Conservation (phyloP, 2,797 vertebrate species). For the Menidia menidia region DNA sequence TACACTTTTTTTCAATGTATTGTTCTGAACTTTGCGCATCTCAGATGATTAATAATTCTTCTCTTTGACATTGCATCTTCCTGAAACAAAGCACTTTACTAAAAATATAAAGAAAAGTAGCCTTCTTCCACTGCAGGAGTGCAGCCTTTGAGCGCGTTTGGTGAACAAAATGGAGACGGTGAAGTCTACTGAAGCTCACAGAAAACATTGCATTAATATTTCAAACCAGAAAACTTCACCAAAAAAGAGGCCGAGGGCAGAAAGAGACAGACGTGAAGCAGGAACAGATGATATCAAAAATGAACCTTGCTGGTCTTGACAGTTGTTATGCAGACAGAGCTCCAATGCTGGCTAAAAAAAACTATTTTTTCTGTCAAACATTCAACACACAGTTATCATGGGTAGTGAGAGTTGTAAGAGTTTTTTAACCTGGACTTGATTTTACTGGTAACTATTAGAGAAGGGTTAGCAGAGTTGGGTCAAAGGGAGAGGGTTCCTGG, state of each 20-base stretch:
- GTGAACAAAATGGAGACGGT: conserved; percentile 43
- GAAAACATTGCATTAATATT: conserved; percentile 53
- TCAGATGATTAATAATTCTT: conserved; percentile 12
- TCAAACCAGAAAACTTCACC: conserved; percentile 47
- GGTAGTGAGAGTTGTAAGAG: conserved; percentile 5
- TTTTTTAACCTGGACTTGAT: neutral
- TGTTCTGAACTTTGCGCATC: conserved; percentile 12
- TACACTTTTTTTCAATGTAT: conserved; percentile 14
- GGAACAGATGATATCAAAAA: conserved; percentile 29
- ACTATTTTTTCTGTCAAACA: conserved; percentile 9
- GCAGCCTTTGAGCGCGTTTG: conserved; percentile 28
- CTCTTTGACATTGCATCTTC: conserved; percentile 12
- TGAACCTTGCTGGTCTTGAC: neutral
- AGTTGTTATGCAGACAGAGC: conserved; percentile 8
- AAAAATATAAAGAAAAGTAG: conserved; percentile 32
- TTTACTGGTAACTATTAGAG: neutral
- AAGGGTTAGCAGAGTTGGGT: neutral
- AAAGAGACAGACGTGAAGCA: conserved; percentile 18
- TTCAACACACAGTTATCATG: neutral
- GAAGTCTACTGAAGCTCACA: conserved; percentile 39
- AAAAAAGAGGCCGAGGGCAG: conserved; percentile 32
- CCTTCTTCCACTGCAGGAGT: conserved; percentile 23
- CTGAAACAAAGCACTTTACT: conserved; percentile 42
- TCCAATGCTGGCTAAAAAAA: conserved; percentile 5
- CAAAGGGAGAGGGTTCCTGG: no score